A percentile compares a stretch with the other conserved stretches of the same genome.
Evolutionary conservation across 2,797 vertebrate species (phyloP).

Genomic region (Chiloscyllium punctatum): DNA sequence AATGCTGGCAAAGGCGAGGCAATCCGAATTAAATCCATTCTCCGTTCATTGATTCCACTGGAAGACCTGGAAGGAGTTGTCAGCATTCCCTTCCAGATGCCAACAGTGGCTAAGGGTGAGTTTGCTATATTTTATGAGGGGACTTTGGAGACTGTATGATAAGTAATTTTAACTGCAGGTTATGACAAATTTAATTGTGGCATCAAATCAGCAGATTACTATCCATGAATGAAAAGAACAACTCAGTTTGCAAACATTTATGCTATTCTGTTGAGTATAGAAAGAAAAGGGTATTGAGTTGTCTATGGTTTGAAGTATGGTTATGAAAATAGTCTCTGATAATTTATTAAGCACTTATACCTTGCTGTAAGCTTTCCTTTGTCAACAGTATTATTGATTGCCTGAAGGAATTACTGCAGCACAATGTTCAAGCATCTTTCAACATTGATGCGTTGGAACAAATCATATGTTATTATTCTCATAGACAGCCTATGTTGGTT

Average conservation of each 20-base stretch:
- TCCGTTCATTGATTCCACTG: slow-evolving; percentile 85
- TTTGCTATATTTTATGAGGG: neutral
- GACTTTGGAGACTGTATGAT: neutral
- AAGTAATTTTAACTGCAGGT: neutral
- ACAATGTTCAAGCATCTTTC: neutral
- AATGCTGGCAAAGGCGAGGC: slow-evolving; percentile 92
- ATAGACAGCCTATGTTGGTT: neutral
- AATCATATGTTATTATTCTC: neutral
- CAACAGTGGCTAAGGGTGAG: slow-evolving; percentile 81
- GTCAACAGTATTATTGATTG: neutral
- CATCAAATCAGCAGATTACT: neutral
- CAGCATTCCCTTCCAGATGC: slow-evolving; percentile 90
- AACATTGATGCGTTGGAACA: neutral
- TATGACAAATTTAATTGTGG: neutral
- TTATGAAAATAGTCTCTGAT: neutral
- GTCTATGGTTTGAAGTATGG: neutral
- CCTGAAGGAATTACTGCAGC: neutral
- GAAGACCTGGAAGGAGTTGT: slow-evolving; percentile 91
- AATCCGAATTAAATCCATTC: slow-evolving; percentile 86
- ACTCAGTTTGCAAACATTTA: neutral
- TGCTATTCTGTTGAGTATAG: neutral
- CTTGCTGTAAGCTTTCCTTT: neutral
- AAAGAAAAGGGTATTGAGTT: neutral
- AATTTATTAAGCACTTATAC: neutral
- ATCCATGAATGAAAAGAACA: neutral